Conservation (phyloP, 2,888 invertebrate genomes). For the Germaria angustata region DNA sequence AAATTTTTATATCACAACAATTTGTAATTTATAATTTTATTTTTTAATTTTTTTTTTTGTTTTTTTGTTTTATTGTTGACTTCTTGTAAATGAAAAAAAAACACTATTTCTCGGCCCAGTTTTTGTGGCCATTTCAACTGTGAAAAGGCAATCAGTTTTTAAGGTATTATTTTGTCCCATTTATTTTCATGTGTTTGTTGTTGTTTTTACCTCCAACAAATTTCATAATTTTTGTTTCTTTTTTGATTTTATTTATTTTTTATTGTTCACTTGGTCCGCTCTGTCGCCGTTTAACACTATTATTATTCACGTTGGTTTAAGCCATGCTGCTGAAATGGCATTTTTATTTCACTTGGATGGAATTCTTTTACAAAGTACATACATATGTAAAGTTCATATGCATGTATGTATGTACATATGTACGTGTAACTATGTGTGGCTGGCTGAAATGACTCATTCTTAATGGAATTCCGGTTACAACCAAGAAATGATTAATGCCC, state of each 20-base stretch:
- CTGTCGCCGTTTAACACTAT: constrained; percentile 54
- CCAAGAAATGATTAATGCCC: constrained; percentile 58
- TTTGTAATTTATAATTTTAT: constrained; percentile 23
- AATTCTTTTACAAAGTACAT: constrained; percentile 48
- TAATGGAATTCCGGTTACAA: constrained; percentile 58
- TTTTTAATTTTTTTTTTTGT: not conserved
- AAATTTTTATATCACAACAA: constrained; percentile 9
- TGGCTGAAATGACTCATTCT: constrained; percentile 55
- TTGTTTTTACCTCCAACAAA: not conserved
- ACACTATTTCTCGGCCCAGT: constrained; percentile 57
- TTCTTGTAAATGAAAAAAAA: not conserved
- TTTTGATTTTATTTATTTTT: constrained; percentile 15
- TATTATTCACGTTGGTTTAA: constrained; percentile 38
- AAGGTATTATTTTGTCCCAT: constrained; percentile 32
- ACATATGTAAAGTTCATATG: too few relatives aligned
- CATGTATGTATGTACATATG: not conserved
- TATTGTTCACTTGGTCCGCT: constrained; percentile 51
- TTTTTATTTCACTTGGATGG: constrained; percentile 27
- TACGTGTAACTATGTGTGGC: not conserved
- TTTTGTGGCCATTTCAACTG: constrained; percentile 58
- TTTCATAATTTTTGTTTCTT: constrained; percentile 4
- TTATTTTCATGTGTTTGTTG: constrained; percentile 2
- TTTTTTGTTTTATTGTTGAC: not conserved
- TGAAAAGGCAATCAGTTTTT: constrained; percentile 54
- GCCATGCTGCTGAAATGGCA: constrained; percentile 23